Base-by-base conservation (phyloP, 1,140 invertebrate species). In the Cephus cinctus region DNA sequence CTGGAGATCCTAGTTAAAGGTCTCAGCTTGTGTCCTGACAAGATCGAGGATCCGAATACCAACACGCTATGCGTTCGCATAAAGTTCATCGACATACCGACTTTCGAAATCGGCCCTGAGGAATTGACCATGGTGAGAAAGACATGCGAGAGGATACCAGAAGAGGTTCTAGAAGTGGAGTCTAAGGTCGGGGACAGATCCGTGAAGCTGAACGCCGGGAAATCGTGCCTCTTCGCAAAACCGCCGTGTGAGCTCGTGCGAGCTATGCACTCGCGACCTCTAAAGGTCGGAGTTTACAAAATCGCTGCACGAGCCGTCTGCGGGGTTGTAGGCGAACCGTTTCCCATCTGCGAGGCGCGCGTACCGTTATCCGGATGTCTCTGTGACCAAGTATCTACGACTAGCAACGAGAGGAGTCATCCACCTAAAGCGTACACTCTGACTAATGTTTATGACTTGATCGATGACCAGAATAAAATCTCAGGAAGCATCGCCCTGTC, bases 191-290 rank as follows among this genome's bases (percentile, higher is more conserved):
- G 15, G 1, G 43, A 19, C 3, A 45, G 18, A 18, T 35, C n/a
- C 6, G 56, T 45, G 4, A 22, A 52, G 3, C 54, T 61, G 5
- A 43, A 58, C 18, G 45, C 47, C 18, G 60, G 66, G 6, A 69
- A 70, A 40, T 61, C 67, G 3, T 71, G 62, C 47, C 12, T 71
- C 3, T 67, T 71, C 42, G 38, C 56, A 4, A 57, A 44, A 20
- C 39, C 40, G 2, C 59, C 59, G 3, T 50, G 39, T 9, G 47
- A 41, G 25, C 49, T 61, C 19, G 47, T 47, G 14, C 52, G 5
- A 50, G 56, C 56, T 12, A 43, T 70, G 6, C 42, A 56, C 22
- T 47, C 45, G 16, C 36, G 53, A 12, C 50, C 57, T 20, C 16
- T 69, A 5, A 49, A 49, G 3, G 8, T 69, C 4, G 47, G 59